These are phyloP conservation scores for Agonopterix subpropinquella DNA, from an alignment of 2,888 invertebrate genomes.

Conservation along the genomic window DNA sequence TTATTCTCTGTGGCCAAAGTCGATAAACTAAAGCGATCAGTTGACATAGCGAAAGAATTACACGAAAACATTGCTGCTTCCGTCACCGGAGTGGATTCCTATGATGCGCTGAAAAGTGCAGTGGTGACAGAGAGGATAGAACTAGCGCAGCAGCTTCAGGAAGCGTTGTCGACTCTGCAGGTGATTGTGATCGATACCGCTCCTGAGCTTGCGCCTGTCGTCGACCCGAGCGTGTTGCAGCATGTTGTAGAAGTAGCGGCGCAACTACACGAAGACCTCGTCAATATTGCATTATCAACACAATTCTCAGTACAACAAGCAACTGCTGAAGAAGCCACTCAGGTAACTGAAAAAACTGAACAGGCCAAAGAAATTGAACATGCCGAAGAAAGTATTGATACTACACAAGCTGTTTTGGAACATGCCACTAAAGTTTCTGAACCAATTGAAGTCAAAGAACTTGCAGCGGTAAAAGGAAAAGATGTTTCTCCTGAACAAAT, in stretches of 20 bases:
- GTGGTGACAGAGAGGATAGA: neutral
- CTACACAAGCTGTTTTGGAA: too few species aligned
- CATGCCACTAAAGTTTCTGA: neutral
- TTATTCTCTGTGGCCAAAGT: conserved; percentile 3
- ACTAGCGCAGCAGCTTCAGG: conserved; percentile 3
- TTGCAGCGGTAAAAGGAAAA: neutral
- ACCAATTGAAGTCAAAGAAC: neutral
- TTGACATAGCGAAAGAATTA: conserved; percentile 10
- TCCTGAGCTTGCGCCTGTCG: neutral
- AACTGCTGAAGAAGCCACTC: neutral
- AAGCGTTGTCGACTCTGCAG: conserved; percentile 2
- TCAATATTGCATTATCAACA: neutral
- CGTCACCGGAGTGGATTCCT: neutral
- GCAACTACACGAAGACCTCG: conserved; percentile 4
- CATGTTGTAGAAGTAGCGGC: neutral
- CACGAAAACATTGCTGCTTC: conserved; percentile 5
- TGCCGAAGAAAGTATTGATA: neutral
- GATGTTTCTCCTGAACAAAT: too few species aligned
- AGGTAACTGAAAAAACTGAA: neutral
- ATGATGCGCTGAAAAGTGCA: neutral
- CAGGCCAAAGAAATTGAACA: neutral
- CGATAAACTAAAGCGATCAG: conserved; percentile 9
- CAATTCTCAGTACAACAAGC: neutral
- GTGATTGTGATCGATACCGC: neutral
- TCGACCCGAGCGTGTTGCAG: neutral